phyloP scores from a whole-genome alignment of 2,888 invertebrate genomes.

The Micoletzkya japonica region DNA sequence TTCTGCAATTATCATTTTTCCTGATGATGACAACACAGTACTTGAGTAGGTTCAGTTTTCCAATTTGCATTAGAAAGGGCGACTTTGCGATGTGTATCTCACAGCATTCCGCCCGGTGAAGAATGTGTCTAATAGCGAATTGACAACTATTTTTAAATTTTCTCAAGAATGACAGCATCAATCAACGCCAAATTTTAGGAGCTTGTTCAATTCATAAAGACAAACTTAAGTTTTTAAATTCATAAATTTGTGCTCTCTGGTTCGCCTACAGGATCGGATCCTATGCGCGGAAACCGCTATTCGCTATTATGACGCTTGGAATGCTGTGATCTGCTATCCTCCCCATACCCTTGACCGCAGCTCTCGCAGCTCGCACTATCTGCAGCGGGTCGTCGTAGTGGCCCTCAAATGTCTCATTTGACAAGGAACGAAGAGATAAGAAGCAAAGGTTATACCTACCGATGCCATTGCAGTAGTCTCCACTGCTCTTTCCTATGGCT shows the following conservation, averaged over 20 bases:
- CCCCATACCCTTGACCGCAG: slow-evolving; percentile 48
- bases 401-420: not conserved
- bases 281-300: not conserved
- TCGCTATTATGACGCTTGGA: not conserved
- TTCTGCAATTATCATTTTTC: slow-evolving; percentile 31
- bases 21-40: not conserved
- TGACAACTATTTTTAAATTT: too few relatives aligned
- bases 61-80: too few relatives aligned
- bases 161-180: too few relatives aligned
- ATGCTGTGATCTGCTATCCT: not conserved
- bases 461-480: not conserved
- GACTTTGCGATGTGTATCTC: too few relatives aligned
- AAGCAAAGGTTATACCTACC: not conserved
- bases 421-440: not conserved
- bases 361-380: slow-evolving; percentile 55
- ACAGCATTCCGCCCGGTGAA: too few relatives aligned
- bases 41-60: not conserved
- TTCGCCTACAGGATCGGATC: not conserved
- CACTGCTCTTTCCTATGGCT: too few relatives aligned
- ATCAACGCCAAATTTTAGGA: too few relatives aligned
- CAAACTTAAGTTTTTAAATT: too few relatives aligned
- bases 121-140: too few relatives aligned
- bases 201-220: too few relatives aligned
- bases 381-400: slow-evolving; percentile 58
- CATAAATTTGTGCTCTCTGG: too few relatives aligned